phyloP scores from a whole-genome alignment of 1,140 invertebrate species.

The Brachionus sp. region DNA sequence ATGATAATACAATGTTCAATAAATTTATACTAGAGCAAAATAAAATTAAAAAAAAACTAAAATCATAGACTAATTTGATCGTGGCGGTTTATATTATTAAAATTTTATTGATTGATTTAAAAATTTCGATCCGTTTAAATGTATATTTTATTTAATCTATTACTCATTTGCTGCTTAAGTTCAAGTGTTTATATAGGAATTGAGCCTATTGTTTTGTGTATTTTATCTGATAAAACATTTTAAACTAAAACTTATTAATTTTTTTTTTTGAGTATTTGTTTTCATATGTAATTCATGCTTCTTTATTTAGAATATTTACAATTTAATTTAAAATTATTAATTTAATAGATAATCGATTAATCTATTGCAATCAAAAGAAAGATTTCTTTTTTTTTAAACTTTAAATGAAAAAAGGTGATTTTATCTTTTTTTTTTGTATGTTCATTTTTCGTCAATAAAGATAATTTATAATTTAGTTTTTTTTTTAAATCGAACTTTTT shows the following conservation, averaged over 20 bases:
- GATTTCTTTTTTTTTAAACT: not conserved
- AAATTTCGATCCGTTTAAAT: constrained; percentile 11
- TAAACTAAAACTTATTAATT: not conserved
- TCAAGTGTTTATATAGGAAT: not conserved
- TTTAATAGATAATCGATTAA: not conserved
- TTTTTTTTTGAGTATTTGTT: not conserved
- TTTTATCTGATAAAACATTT: not conserved
- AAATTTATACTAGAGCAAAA: constrained; percentile 28
- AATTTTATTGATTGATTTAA: not conserved
- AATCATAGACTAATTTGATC: not conserved
- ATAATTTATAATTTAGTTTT: not conserved
- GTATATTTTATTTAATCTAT: constrained; percentile 1
- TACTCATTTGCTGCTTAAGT: not conserved
- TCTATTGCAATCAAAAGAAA: not conserved
- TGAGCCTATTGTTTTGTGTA: not conserved
- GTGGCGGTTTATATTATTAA: not conserved
- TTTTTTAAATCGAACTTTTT: not conserved
- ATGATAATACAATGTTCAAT: constrained; percentile 19
- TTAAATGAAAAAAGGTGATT: not conserved
- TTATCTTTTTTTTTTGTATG: not conserved
- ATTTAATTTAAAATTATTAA: not conserved
- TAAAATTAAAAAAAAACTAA: constrained; percentile 27
- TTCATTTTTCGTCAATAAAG: not conserved
- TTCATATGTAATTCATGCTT: not conserved
- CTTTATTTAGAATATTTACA: not conserved